Conservation (phyloP, 1,140 invertebrate genomes). For the Rhopalosiphum padi region DNA sequence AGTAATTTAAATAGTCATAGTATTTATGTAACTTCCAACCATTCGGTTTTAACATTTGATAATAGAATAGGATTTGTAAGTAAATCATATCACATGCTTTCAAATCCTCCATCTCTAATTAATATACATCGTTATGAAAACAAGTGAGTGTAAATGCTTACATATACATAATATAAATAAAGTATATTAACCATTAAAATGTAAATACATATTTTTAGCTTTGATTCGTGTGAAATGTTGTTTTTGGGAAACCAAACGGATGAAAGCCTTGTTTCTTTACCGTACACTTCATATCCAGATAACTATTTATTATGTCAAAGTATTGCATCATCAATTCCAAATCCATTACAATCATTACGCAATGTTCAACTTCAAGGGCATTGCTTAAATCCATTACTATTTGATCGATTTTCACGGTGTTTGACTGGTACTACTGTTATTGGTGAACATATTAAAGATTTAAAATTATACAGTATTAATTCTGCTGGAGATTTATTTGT, state of each 20-base stretch:
- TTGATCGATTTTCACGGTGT: slow-evolving; percentile 13
- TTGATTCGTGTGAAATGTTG: slow-evolving; percentile 24
- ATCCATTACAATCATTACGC: slow-evolving; percentile 36
- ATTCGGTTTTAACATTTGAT: slow-evolving; percentile 48
- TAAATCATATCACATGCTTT: slow-evolving; percentile 50
- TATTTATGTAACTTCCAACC: slow-evolving; percentile 35
- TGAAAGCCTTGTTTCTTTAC: slow-evolving; percentile 22
- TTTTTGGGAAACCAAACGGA: slow-evolving; percentile 35
- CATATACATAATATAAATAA: background rate
- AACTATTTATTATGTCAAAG: background rate
- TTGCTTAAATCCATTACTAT: slow-evolving; percentile 41
- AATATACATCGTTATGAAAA: slow-evolving; percentile 51
- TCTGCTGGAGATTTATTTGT: slow-evolving; percentile 53
- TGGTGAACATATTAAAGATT: slow-evolving; percentile 2
- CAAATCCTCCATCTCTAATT: slow-evolving; percentile 48
- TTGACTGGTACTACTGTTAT: slow-evolving; percentile 28
- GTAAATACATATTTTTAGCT: slow-evolving; percentile 16
- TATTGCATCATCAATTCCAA: slow-evolving; percentile 43
- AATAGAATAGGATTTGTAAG: slow-evolving; percentile 36
- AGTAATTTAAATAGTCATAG: slow-evolving; percentile 44
- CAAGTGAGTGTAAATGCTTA: background rate
- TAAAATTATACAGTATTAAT: slow-evolving; percentile 39
- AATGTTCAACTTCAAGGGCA: slow-evolving; percentile 14
- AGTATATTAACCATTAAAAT: background rate
- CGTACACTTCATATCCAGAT: slow-evolving; percentile 11